A percentile compares a stretch with the other conserved stretches of the same genome.
These are phyloP conservation scores for Plebejus argus DNA, from an alignment of 2,888 invertebrate genomes.

Conservation along the genomic window DNA sequence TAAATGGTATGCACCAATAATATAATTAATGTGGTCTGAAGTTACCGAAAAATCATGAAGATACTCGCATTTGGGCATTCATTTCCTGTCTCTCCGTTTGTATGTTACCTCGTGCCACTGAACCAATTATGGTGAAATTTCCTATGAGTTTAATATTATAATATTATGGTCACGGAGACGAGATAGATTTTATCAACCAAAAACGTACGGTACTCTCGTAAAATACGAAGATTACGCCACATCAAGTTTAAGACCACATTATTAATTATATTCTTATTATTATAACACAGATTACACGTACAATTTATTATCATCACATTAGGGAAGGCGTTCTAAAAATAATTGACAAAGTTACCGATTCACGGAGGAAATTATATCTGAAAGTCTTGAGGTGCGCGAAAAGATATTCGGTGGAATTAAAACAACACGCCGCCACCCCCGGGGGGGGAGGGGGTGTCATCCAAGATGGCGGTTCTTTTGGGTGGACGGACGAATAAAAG, in stretches of 20 bases:
- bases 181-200: too few relatives aligned
- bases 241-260: too few relatives aligned
- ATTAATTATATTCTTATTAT: background rate
- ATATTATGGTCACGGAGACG: too few relatives aligned
- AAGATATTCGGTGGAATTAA: slow-evolving; percentile 80
- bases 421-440: slow-evolving; percentile 70
- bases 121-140: too few relatives aligned
- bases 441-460: slow-evolving; percentile 44
- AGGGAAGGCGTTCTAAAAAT: slow-evolving; percentile 11
- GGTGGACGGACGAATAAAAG: slow-evolving; percentile 80
- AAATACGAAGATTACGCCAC: too few relatives aligned
- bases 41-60: too few relatives aligned
- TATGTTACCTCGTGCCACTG: too few relatives aligned
- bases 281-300: background rate
- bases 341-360: slow-evolving; percentile 15
- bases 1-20: too few relatives aligned
- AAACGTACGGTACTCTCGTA: background rate
- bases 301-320: slow-evolving; percentile 31
- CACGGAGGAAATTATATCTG: slow-evolving; percentile 66
- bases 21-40: too few relatives aligned
- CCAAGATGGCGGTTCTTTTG: slow-evolving; percentile 81
- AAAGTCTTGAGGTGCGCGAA: slow-evolving; percentile 76
- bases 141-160: too few relatives aligned
- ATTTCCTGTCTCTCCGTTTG: too few relatives aligned
- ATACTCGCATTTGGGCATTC: too few relatives aligned